Evolutionary conservation across 2,888 invertebrate species (phyloP), one percentile per base, ranked within the genome.

Genomic region (Caenorhabditis zanzibari): DNA sequence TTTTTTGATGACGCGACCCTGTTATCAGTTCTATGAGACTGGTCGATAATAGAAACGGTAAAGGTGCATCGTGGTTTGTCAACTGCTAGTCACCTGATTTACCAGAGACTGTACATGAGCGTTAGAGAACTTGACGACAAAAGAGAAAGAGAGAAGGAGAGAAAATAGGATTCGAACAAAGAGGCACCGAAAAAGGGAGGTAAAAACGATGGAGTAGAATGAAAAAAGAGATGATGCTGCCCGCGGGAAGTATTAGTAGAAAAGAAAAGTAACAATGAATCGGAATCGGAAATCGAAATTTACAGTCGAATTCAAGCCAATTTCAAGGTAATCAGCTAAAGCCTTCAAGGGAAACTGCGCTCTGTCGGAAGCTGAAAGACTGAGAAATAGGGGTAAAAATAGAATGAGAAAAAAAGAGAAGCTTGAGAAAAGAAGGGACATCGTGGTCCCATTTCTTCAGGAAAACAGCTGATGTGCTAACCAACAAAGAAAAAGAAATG

Each of bases 391-490:
- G 71, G 28, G 64, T 32, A 56, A 63, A 35, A 79, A 79, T 59
- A 47, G 66, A 68, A 38, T 16, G 41, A 61, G 35, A 38, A 66
- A 72, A 68, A 80, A 49, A 66, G 66, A 73, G 49, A 52, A 64
- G 64, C 77, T 24, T 16, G 56, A 47, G 73, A 22, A 47, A 47
- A 54, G 73, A 47, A 66, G 59, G 58, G 80, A 64, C 79, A 72
- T 79, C 64, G 71, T 79, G 79, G 79, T 71, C 79, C 77, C 63
- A 22, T 44, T 32, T 69, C 66, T 79, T 76, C 19, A 22, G 24
- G 35, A 75, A 81, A 82, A 77, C 82, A 82, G 82, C 82, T 82
- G 82, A 77, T 77, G 47, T 47, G 73, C 28, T 61, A 59, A 56
- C 76, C 59, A 28, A 49, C 38, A 41, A 24, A 54, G 47, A 44